Evolutionary conservation across 2,888 invertebrate species (phyloP).

Genomic region (Oscheius myriophilus): DNA sequence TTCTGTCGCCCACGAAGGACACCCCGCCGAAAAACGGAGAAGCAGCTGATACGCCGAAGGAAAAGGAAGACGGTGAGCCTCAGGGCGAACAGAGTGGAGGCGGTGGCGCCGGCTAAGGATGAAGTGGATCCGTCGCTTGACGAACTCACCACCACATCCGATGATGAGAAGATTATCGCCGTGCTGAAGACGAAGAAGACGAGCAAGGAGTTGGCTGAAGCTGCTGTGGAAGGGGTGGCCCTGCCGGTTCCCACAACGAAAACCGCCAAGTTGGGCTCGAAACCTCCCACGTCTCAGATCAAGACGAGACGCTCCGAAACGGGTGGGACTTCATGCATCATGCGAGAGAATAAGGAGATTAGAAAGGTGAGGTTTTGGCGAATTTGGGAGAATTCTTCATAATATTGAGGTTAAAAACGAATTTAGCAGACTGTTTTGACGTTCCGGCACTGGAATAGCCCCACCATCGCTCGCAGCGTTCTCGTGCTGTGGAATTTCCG

Average conservation of each 20-base stretch:
- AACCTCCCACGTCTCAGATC: no score
- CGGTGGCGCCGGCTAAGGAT: no score
- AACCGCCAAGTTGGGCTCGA: not conserved
- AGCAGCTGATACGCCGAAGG: not conserved
- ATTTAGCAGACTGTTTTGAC: slow-evolving; percentile 14
- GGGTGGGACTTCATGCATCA: no score
- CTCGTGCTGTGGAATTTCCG: slow-evolving; percentile 63
- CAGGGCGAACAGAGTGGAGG: not conserved
- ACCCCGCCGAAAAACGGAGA: no score
- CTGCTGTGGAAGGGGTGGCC: not conserved
- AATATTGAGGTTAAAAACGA: no score
- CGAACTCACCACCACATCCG: not conserved
- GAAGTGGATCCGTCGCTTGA: no score
- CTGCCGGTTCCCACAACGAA: slow-evolving; percentile 9
- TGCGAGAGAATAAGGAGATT: no score
- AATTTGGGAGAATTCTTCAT: no score
- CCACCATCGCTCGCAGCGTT: slow-evolving; percentile 29
- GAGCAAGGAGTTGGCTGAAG: slow-evolving; percentile 4
- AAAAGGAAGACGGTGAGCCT: not conserved
- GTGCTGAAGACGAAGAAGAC: slow-evolving; percentile 12
- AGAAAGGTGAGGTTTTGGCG: no score
- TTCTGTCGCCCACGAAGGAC: no score
- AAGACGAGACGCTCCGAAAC: no score
- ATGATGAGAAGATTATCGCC: slow-evolving; percentile 4
- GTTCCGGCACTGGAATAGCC: not conserved